Evolutionary conservation across 2,797 vertebrate genomes (phyloP).

Genomic region (Antrozous pallidus): DNA sequence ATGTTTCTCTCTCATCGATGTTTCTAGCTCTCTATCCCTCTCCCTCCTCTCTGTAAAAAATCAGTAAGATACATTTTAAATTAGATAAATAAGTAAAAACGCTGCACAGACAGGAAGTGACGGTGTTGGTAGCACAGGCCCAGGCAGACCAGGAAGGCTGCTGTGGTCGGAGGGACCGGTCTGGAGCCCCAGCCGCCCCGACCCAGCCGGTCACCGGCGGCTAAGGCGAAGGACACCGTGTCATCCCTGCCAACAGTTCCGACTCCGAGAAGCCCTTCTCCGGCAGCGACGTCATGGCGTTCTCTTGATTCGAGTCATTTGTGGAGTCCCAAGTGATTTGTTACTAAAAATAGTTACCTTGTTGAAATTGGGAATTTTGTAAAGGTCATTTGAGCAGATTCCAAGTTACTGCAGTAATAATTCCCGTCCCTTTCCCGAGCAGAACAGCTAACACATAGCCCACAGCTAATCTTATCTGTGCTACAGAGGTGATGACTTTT

Average conservation of each 20-base stretch:
- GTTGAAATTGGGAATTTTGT: not conserved
- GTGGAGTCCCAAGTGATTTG: not conserved
- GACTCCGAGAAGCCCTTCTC: not conserved
- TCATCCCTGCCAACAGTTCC: too few species aligned
- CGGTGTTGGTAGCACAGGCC: not conserved
- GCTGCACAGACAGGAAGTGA: not conserved
- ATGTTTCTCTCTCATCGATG: too few species aligned
- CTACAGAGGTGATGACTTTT: not conserved
- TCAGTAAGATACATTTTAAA: too few species aligned
- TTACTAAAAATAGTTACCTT: conserved; percentile 4
- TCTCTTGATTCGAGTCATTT: not conserved
- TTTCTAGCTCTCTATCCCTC: too few species aligned
- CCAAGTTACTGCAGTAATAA: not conserved
- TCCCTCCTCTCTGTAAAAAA: too few species aligned
- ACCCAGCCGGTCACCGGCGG: not conserved
- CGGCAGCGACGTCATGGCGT: not conserved
- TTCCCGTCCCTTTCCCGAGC: not conserved
- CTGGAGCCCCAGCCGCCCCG: not conserved
- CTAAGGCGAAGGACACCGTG: not conserved
- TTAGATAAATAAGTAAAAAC: not conserved
- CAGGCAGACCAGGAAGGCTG: not conserved
- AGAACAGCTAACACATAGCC: not conserved
- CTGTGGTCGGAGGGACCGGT: not conserved
- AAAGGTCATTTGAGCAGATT: not conserved
- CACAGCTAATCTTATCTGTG: not conserved